Conservation (phyloP, 2,797 vertebrate species). For the Heliangelus exortis region DNA sequence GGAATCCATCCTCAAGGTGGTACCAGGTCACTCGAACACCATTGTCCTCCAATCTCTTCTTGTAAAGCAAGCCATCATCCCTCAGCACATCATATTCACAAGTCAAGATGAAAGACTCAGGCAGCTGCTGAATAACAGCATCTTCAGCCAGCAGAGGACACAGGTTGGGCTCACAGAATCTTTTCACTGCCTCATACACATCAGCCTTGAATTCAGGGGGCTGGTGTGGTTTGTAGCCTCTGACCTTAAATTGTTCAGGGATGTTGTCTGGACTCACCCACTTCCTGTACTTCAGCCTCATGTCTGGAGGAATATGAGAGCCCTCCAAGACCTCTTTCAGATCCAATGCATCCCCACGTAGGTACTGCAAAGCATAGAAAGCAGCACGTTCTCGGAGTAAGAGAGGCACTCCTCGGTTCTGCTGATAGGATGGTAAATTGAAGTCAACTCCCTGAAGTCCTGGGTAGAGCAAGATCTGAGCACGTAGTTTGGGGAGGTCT, state of each 20-base stretch:
- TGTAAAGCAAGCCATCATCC: conserved; percentile 85
- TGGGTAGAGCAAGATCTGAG: conserved; percentile 88
- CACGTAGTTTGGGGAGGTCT: conserved; percentile 81
- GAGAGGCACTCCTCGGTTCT: conserved; percentile 82
- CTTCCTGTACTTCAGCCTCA: conserved; percentile 75
- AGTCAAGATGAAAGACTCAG: conserved; percentile 82
- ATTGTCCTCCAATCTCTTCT: conserved; percentile 81
- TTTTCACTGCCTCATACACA: conserved; percentile 54
- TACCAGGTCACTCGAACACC: conserved; percentile 80
- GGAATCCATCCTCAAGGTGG: conserved; percentile 81
- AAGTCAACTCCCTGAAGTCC: conserved; percentile 85
- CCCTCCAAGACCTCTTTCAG: conserved; percentile 79
- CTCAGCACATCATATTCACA: conserved; percentile 85
- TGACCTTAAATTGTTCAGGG: conserved; percentile 76
- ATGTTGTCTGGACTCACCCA: conserved; percentile 84
- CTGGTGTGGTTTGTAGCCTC: conserved; percentile 39
- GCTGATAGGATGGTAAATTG: conserved; percentile 86
- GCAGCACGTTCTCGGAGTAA: conserved; percentile 70
- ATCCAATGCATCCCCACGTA: conserved; percentile 72
- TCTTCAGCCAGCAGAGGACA: conserved; percentile 82
- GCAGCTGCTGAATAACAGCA: conserved; percentile 69
- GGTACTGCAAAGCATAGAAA: conserved; percentile 78
- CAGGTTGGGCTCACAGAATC: conserved; percentile 53
- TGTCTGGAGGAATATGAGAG: conserved; percentile 77
- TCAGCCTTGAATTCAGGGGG: too few relatives aligned